Conservation (phyloP, 1,140 invertebrate species). For the Heliconius hermathena region DNA sequence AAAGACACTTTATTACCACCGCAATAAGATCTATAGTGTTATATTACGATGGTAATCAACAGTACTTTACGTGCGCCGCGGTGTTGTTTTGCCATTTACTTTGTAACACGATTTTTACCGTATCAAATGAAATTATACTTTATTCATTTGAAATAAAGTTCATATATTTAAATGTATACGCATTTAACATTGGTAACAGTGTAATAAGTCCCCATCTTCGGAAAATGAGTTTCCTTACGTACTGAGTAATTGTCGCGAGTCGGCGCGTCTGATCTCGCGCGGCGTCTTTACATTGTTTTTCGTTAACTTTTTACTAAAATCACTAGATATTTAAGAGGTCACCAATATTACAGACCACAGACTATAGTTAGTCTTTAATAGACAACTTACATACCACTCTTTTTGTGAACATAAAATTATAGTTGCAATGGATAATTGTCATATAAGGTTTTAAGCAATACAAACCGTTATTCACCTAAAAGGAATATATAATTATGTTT, state of each 20-base stretch:
- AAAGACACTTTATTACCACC: conserved; percentile 25
- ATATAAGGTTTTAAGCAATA: neutral
- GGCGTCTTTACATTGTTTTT: conserved; percentile 78
- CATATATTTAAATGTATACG: neutral
- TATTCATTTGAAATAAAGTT: conserved; percentile 15
- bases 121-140: conserved; percentile 23
- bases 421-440: neutral
- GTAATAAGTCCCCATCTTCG: conserved; percentile 74
- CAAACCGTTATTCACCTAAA: neutral
- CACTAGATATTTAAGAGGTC: neutral
- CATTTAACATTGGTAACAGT: conserved; percentile 35
- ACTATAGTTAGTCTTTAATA: neutral
- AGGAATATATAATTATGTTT: no score
- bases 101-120: conserved; percentile 14
- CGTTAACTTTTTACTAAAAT: conserved; percentile 30
- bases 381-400: neutral
- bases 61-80: conserved; percentile 18
- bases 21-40: conserved; percentile 23
- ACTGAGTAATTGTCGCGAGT: conserved; percentile 62
- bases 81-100: conserved; percentile 38
- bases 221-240: conserved; percentile 78
- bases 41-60: conserved; percentile 9
- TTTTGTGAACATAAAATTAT: neutral
- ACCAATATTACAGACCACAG: neutral
- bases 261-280: conserved; percentile 63